phyloP scores from a whole-genome alignment of 1,140 invertebrate species.

The Drosophila insularis region DNA sequence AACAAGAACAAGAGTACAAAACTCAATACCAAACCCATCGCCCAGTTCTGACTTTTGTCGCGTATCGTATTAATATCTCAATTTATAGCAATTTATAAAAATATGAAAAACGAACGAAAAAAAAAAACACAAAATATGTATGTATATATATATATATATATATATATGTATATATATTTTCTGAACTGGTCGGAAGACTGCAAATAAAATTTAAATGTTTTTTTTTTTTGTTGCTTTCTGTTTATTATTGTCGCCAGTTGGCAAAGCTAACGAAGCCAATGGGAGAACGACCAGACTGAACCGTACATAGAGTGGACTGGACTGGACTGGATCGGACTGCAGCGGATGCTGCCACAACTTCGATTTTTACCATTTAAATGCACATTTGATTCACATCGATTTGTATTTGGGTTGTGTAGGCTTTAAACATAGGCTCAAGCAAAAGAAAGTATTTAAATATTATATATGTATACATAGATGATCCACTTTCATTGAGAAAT shows the following conservation, averaged over 20 bases:
- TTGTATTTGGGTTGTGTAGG: conserved; percentile 4
- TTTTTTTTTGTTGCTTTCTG: conserved; percentile 29
- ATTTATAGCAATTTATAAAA: conserved; percentile 81
- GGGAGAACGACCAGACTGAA: conserved; percentile 6
- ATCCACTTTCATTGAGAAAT: too few relatives aligned
- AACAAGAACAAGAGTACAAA: conserved; percentile 15
- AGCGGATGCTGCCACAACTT: conserved; percentile 14
- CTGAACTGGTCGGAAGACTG: conserved; percentile 26
- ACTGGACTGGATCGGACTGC: neutral
- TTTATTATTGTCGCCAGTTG: conserved; percentile 36
- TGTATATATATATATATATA: neutral
- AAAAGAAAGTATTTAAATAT: neutral
- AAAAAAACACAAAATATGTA: conserved; percentile 21
- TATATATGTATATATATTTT: neutral
- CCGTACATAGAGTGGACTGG: neutral
- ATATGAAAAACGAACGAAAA: conserved; percentile 66
- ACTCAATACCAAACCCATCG: conserved; percentile 5
- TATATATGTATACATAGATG: too few relatives aligned
- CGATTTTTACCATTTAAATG: conserved; percentile 42
- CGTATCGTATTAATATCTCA: conserved; percentile 79
- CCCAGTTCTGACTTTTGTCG: conserved; percentile 65
- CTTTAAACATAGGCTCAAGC: conserved; percentile 28
- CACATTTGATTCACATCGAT: conserved; percentile 22
- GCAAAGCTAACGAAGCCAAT: conserved; percentile 51
- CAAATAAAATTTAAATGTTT: conserved; percentile 71